phyloP scores from a whole-genome alignment of 2,888 invertebrate genomes.

The Epirrhoe alternata region DNA sequence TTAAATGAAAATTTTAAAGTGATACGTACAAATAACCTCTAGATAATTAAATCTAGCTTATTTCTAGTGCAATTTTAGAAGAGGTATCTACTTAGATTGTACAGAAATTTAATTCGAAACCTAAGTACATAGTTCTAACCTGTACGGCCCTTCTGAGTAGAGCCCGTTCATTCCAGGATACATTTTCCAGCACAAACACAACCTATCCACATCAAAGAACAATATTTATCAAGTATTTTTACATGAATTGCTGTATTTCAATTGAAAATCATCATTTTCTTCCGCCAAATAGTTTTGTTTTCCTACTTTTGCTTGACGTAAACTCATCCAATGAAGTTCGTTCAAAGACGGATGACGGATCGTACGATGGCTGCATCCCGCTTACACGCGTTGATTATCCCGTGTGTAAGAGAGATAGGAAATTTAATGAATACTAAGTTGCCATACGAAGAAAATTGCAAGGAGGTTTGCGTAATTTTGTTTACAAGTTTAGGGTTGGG shows the following conservation, averaged over 20 bases:
- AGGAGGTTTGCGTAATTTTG: conserved; percentile 48
- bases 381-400: conserved; percentile 45
- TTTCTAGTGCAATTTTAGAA: background rate
- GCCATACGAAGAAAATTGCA: conserved; percentile 53
- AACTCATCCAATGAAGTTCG: conserved; percentile 56
- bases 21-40: conserved; percentile 2
- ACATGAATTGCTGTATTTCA: conserved; percentile 45
- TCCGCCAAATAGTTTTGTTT: conserved; percentile 62
- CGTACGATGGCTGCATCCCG: conserved; percentile 73
- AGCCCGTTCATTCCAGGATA: conserved; percentile 75
- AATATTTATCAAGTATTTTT: conserved; percentile 49
- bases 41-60: background rate
- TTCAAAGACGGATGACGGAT: conserved; percentile 60
- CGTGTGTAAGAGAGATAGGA: conserved; percentile 54
- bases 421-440: conserved; percentile 49
- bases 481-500: conserved; percentile 47
- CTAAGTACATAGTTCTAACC: conserved; percentile 63
- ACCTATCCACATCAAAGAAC: conserved; percentile 47
- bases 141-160: conserved; percentile 75
- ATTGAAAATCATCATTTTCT: conserved; percentile 56
- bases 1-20: conserved; percentile 13
- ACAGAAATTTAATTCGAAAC: conserved; percentile 29
- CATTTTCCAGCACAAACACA: conserved; percentile 60
- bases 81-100: conserved; percentile 10
- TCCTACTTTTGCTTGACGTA: conserved; percentile 56